Conservation (phyloP, 2,113 vertebrate species). For the Sterna hirundo region DNA sequence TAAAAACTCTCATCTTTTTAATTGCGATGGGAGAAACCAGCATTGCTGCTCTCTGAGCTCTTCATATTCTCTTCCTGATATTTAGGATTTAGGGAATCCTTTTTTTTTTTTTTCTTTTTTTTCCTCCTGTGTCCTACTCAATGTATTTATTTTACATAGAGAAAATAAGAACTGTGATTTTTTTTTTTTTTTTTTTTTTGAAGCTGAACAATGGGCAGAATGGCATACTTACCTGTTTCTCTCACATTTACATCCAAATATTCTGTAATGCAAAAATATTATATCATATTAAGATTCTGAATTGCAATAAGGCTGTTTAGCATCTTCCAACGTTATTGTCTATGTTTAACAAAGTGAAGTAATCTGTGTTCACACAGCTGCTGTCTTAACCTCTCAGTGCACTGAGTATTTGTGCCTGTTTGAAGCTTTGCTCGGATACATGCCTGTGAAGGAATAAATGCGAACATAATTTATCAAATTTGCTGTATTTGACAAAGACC, state of each 20-base stretch:
- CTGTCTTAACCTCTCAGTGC: background rate
- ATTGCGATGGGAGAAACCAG: background rate
- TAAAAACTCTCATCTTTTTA: background rate
- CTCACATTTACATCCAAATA: background rate
- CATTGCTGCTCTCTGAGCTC: background rate
- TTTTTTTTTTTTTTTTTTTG: background rate
- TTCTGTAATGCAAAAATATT: background rate
- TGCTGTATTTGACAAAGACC: background rate
- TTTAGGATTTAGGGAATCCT: background rate
- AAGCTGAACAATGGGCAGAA: background rate
- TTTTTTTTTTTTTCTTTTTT: too few species aligned
- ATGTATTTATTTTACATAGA: background rate
- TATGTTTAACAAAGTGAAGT: background rate
- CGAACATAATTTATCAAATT: background rate
- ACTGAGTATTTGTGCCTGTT: background rate
- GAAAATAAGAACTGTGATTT: background rate
- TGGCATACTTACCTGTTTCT: background rate
- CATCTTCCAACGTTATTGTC: background rate
- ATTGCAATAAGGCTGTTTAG: background rate
- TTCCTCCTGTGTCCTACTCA: rapidly evolving
- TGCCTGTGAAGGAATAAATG: background rate
- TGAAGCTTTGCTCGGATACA: background rate
- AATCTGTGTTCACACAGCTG: background rate
- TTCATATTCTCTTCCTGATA: background rate
- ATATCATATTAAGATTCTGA: background rate